These are phyloP conservation scores for Heterotilapia buettikoferi DNA, from an alignment of 2,113 vertebrate species.

Conservation along the genomic window DNA sequence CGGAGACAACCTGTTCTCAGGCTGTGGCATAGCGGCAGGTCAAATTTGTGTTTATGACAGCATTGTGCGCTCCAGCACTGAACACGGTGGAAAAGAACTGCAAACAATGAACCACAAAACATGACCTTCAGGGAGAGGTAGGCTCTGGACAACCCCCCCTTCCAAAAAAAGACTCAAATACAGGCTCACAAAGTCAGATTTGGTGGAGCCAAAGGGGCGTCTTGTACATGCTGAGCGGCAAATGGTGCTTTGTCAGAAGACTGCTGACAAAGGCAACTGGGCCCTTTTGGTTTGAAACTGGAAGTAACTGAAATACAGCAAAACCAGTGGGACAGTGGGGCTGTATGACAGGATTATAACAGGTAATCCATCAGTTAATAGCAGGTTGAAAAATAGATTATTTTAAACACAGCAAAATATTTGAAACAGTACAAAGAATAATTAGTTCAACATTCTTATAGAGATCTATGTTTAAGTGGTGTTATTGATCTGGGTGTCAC, in stretches of 20 bases:
- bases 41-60: conserved; percentile 41
- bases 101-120: conserved; percentile 25
- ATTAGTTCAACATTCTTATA: background rate
- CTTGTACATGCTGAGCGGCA: conserved; percentile 48
- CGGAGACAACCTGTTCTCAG: conserved; percentile 14
- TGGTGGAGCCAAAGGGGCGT: conserved; percentile 12
- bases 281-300: conserved; percentile 15
- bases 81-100: conserved; percentile 9
- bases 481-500: background rate
- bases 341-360: background rate
- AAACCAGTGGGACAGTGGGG: background rate
- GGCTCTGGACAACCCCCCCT: background rate
- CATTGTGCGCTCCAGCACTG: background rate
- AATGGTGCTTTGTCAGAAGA: conserved; percentile 39
- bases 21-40: background rate
- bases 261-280: conserved; percentile 34
- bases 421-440: background rate
- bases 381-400: background rate
- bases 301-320: background rate
- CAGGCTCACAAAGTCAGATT: background rate
- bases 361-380: background rate
- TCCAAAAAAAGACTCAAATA: background rate
- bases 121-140: conserved; percentile 38
- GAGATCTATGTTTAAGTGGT: background rate
- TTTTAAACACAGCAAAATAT: background rate